Percentiles rank a stretch among this genome's conserved stretches.
phyloP scores from a whole-genome alignment of 2,888 invertebrate species.

The Nephrotoma flavescens region DNA sequence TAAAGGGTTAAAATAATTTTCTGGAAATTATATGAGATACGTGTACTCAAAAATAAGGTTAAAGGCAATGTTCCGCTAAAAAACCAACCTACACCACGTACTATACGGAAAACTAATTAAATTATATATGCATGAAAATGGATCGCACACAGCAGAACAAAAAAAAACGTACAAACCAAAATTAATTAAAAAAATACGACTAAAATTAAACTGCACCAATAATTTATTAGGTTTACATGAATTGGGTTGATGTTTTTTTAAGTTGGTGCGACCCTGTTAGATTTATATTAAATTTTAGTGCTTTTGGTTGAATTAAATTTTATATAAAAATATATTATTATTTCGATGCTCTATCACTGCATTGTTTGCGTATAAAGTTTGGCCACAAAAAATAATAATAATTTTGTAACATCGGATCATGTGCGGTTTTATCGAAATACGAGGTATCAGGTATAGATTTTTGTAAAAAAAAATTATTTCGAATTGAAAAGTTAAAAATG shows the following conservation, averaged over 20 bases:
- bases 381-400: neutral
- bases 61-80: neutral
- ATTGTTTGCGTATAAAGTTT: neutral
- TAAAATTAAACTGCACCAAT: neutral
- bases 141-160: neutral
- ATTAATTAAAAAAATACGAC: neutral
- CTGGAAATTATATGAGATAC: neutral
- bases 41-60: neutral
- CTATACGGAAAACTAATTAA: neutral
- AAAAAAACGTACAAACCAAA: neutral
- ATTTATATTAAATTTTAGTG: neutral
- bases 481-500: neutral
- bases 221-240: neutral
- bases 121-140: neutral
- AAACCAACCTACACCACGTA: neutral
- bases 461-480: neutral
- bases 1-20: neutral
- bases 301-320: neutral
- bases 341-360: neutral
- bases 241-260: neutral
- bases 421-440: neutral
- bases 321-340: neutral
- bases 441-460: neutral
- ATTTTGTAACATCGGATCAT: neutral
- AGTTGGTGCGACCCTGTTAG: neutral